Base-by-base conservation (phyloP, 2,888 invertebrate species). In the Ophion ellenae region DNA sequence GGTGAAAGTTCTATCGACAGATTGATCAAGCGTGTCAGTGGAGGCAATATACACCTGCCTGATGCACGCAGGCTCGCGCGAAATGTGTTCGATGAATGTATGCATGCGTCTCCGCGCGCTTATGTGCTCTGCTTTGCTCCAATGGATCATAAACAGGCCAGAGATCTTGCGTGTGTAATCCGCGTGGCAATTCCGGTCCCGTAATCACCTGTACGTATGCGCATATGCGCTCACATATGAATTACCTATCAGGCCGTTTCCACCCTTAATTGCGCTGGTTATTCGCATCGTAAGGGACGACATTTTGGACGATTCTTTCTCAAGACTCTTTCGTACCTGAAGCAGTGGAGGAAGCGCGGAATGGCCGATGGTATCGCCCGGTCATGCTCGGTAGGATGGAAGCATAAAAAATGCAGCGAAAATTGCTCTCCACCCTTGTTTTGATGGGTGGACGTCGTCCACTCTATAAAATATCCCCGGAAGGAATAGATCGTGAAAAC, bases 1-100 rank as follows among this genome's bases (percentile, higher is more conserved):
- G 78, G 79, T 63, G 79, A 87, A 86, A 40, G 86, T 73, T 74
- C 81, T 80, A 79, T 86, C 86, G 81, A 86, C 83, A 84, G 82
- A 83, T 84, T 76, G 85, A 82, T 85, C 81, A 80, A 85, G 85
- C 85, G 80, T 81, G 73, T 77, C 85, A 80, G 76, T 78, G 73
- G 82, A 80, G 80, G 70, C 71, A 79, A 77, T 70, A 74, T 83
- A 75, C 81, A 80, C 77, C 84, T 80, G 86, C 78, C 83, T 61
- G 78, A 75, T 79, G 83, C 81, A 78, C 70, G 81, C 83, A 70
- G 64, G 36, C 86, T 75, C 81, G 81, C 75, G 78, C 78, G 69
- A 81, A 73, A 73, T 61, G 77, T 74, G 24, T 64, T n/a, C 73
- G 73, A 64, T 57, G 57, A 63, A 82, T 70, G 82, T 76, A 79